A percentile compares a stretch with the other conserved stretches of the same genome.
phyloP scores from a whole-genome alignment of 1,140 invertebrate genomes.

The Drosophila triauraria region DNA sequence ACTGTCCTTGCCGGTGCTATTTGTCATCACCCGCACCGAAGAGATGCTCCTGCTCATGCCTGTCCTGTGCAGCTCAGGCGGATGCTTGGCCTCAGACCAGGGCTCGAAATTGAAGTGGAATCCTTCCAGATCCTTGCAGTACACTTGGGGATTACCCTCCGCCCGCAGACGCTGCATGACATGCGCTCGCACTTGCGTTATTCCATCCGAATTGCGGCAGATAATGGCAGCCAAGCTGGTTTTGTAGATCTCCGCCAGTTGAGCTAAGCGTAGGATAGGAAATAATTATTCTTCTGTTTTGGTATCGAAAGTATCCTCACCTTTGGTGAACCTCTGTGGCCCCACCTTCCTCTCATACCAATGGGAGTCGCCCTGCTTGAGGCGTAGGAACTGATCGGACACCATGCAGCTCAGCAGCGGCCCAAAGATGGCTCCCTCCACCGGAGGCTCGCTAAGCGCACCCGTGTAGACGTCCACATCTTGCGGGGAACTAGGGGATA shows the following conservation, averaged over 20 bases:
- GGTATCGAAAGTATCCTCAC: constrained; percentile 83
- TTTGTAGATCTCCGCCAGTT: constrained; percentile 94
- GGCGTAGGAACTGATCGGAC: constrained; percentile 92
- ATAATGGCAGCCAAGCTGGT: constrained; percentile 93
- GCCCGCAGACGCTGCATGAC: constrained; percentile 89
- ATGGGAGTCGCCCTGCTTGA: constrained; percentile 93
- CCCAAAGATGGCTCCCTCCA: constrained; percentile 90
- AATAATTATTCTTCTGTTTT: too few relatives aligned
- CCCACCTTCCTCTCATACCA: constrained; percentile 93
- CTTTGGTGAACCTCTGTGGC: constrained; percentile 89
- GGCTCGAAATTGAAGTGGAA: constrained; percentile 86
- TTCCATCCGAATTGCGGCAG: constrained; percentile 93
- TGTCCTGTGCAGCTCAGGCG: constrained; percentile 46
- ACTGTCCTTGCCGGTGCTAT: not conserved
- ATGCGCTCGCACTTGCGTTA: constrained; percentile 90
- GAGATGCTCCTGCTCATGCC: constrained; percentile 47
- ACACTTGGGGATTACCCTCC: constrained; percentile 87
- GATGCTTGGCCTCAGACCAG: constrained; percentile 85
- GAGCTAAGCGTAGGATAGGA: too few relatives aligned
- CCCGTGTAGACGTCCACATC: constrained; percentile 96
- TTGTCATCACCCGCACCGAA: constrained; percentile 52
- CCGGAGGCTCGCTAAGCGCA: constrained; percentile 91
- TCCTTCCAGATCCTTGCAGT: constrained; percentile 87
- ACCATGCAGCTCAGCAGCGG: constrained; percentile 94
- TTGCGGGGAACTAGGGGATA: constrained; percentile 87